These are phyloP conservation scores for Hiodon tergisus DNA, from an alignment of 2,113 vertebrate genomes.

Conservation along the genomic window DNA sequence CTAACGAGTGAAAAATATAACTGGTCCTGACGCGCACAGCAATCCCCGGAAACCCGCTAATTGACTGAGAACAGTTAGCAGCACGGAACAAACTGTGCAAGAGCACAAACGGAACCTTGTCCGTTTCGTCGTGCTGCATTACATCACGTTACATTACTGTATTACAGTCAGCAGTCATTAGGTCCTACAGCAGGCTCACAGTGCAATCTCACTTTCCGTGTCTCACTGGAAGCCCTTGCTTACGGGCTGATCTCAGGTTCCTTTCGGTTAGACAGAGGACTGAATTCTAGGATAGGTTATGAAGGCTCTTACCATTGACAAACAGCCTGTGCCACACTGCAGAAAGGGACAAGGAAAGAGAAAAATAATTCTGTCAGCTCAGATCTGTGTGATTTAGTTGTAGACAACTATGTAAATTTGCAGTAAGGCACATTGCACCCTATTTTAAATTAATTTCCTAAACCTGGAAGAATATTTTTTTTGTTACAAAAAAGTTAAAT, in stretches of 20 bases:
- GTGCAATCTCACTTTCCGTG: neutral
- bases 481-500: no score
- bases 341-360: slow-evolving; percentile 22
- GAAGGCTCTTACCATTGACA: slow-evolving; percentile 74
- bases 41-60: no score
- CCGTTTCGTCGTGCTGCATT: neutral
- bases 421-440: no score
- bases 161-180: neutral
- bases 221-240: neutral
- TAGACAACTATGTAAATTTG: no score
- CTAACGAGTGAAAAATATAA: neutral
- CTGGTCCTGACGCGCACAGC: neutral
- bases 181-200: neutral
- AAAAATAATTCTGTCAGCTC: slow-evolving; percentile 10
- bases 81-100: neutral
- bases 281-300: neutral
- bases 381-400: neutral
- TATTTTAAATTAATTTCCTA: no score
- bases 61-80: neutral
- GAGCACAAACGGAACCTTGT: neutral
- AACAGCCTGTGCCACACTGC: slow-evolving; percentile 92
- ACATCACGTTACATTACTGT: no score
- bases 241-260: no score
- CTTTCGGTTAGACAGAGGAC: neutral
- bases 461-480: no score